Evolutionary conservation across 2,113 vertebrate genomes (phyloP).

Genomic region (Bucco capensis): DNA sequence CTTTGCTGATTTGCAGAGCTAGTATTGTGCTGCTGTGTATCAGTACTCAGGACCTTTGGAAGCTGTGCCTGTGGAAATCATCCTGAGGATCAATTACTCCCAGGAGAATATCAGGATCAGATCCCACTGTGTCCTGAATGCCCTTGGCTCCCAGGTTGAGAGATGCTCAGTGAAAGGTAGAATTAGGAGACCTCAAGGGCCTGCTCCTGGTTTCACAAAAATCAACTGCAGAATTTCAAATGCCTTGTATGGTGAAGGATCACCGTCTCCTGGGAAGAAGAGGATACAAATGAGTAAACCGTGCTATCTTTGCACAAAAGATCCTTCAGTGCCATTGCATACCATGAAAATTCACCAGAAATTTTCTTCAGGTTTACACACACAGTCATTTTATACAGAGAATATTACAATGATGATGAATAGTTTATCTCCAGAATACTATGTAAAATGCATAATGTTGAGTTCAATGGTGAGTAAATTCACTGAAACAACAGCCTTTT

Average conservation of each 20-base stretch:
- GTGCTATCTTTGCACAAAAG: neutral
- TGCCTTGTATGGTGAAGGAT: neutral
- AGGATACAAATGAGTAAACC: neutral
- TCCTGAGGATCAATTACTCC: neutral
- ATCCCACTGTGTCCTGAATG: neutral
- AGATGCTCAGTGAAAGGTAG: neutral
- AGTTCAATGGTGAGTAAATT: neutral
- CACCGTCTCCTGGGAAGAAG: neutral
- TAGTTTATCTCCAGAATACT: neutral
- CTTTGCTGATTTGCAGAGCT: neutral
- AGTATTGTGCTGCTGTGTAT: neutral
- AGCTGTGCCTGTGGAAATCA: neutral
- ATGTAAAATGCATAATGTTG: neutral
- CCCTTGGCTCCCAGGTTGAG: neutral
- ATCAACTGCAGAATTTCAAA: neutral
- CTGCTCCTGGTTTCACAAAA: neutral
- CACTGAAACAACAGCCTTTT: conserved; percentile 3
- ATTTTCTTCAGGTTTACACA: neutral
- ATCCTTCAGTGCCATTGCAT: accelerated
- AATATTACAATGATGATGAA: neutral
- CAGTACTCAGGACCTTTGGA: neutral
- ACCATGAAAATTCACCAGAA: neutral
- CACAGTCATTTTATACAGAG: neutral
- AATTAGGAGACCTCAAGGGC: neutral
- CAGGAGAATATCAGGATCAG: neutral